Base-by-base conservation (phyloP, 2,113 vertebrate genomes). In the Monopterus albus region DNA sequence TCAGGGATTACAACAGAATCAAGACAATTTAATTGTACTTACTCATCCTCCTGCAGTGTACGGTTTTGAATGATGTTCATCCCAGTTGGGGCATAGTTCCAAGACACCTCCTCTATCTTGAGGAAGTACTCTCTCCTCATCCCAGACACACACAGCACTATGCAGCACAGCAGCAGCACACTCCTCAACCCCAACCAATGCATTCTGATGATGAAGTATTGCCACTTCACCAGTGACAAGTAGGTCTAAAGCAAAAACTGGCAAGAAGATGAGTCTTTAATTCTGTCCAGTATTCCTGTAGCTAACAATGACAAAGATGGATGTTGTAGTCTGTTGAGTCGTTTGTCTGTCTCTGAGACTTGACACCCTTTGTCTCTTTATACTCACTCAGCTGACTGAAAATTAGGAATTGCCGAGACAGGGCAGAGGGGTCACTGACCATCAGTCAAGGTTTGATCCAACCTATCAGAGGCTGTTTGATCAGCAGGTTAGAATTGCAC, bases 91-190 rank as follows among this genome's bases (percentile, higher is more conserved):
- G 81, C 85, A 1, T 89, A 91, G 49, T 91, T 86, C 90, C 89
- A 92, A 18, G 59, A 25, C 5, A 85, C 57, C 36, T 94, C 94
- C 7, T 92, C 91, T 65, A 94, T 94, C 46, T 63, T 90, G 20
- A 94, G 10, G 51, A 92, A 94, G 65, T 94, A 93, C n/a, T 90
- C 90, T 59, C 92, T 89, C 29, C 26, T 89, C 42, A 79, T 36
- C 13, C 81, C 86, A 13, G 82, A 88, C 21, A 72, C 92, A 14
- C 61, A 70, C 3, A 58, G 72, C 14, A 70, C 59, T 15, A 38
- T 36, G 51, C 75, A 88, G 25, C 56, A 83, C 46, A 94, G 49
- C 64, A 93, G 49, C 60, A 85, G 33, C 26, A 78, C 14, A n/a
- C 59, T 38, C 26, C 29, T 45, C 0, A 75, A 55, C 10, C 8